These are phyloP conservation scores for Drosophila bipectinata DNA, from an alignment of 1,140 invertebrate species.

Conservation along the genomic window DNA sequence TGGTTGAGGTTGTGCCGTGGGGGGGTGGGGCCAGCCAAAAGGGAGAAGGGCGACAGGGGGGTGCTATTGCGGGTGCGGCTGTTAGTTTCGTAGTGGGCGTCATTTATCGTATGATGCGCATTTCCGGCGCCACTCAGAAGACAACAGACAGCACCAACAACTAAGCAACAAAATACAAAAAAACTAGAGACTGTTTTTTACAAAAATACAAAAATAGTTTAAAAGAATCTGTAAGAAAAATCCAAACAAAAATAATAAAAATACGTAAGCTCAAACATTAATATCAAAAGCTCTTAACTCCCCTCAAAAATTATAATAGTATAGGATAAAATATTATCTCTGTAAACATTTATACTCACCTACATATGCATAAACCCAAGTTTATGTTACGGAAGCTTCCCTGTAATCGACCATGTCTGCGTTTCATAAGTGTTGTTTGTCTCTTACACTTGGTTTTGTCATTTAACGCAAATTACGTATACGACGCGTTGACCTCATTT, in stretches of 20 bases:
- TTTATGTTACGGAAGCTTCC: background rate
- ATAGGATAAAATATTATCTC: no score
- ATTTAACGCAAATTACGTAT: constrained; percentile 74
- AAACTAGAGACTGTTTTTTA: background rate
- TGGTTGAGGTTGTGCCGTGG: background rate
- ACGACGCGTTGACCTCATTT: constrained; percentile 76
- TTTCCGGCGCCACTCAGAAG: constrained; percentile 74
- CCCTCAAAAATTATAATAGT: no score
- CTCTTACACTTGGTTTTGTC: constrained; percentile 42
- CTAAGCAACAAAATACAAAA: constrained; percentile 11
- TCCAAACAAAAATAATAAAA: no score
- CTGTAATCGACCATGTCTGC: constrained; percentile 32
- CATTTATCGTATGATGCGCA: constrained; percentile 68
- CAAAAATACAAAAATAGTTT: no score
- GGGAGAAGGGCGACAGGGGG: background rate
- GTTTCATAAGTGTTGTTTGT: constrained; percentile 60
- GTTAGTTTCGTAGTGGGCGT: constrained; percentile 34
- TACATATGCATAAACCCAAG: no score
- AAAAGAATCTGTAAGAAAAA: no score
- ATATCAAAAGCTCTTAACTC: no score
- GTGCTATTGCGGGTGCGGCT: background rate
- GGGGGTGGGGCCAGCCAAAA: constrained; percentile 6
- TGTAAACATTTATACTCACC: no score
- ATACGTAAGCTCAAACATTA: no score
- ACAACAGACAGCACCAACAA: constrained; percentile 22